A percentile compares a stretch with the other conserved stretches of the same genome.
phyloP scores from a whole-genome alignment of 92 coral and sea anemone genomes.

The Scolanthus callimorphus region DNA sequence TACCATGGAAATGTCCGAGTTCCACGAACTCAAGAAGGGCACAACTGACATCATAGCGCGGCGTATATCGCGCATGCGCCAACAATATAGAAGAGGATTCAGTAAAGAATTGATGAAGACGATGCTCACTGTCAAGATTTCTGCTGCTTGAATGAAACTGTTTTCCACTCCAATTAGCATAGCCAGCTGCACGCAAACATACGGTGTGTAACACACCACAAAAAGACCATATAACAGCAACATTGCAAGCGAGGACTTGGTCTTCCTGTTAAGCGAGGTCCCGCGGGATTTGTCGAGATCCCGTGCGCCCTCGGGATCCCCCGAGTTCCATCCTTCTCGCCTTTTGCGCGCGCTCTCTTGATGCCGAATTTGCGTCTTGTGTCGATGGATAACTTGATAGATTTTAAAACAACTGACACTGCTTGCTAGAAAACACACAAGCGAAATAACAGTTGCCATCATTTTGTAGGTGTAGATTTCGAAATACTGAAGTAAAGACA shows the following conservation, averaged over 20 bases:
- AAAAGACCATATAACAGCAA: conserved; percentile 20
- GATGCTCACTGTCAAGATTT: conserved; percentile 24
- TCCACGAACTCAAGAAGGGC: not conserved
- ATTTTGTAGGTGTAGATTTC: conserved; percentile 5
- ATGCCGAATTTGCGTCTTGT: conserved; percentile 23
- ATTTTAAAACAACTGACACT: conserved; percentile 17
- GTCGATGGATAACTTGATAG: conserved; percentile 21
- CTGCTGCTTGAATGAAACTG: conserved; percentile 12
- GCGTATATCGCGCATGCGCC: conserved; percentile 35
- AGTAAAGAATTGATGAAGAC: conserved; percentile 24
- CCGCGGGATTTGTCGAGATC: not conserved
- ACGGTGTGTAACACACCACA: conserved; percentile 26
- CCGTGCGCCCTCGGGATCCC: not conserved
- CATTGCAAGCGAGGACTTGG: conserved; percentile 14
- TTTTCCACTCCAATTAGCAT: conserved; percentile 15
- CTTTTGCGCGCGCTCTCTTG: conserved; percentile 19
- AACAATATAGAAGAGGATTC: conserved; percentile 24
- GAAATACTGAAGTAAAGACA: conserved; percentile 14
- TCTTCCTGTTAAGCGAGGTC: not conserved
- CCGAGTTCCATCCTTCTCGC: not conserved
- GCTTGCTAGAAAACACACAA: conserved; percentile 12
- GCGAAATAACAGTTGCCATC: conserved; percentile 12
- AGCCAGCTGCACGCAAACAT: conserved; percentile 22
- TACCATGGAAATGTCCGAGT: too few species aligned
- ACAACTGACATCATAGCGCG: conserved; percentile 28